A percentile compares a stretch with the other conserved stretches of the same genome.
Evolutionary conservation across 2,888 invertebrate species (phyloP).

Genomic region (Archips xylosteana): DNA sequence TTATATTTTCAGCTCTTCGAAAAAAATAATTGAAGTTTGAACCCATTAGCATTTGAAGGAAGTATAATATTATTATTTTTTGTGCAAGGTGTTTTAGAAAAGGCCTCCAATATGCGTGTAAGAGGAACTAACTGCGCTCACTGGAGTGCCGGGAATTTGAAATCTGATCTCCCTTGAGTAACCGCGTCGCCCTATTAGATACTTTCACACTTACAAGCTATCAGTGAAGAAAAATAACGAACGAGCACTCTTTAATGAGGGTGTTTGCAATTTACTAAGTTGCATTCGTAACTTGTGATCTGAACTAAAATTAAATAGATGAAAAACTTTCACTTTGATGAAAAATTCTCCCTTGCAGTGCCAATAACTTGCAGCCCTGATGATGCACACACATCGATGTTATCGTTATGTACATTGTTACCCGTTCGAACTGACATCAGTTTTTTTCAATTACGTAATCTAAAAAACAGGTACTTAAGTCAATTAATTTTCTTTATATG

Average conservation of each 20-base stretch:
- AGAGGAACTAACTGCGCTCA: constrained; percentile 7
- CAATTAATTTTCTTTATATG: constrained; percentile 14
- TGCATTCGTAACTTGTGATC: not conserved
- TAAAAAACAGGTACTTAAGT: not conserved
- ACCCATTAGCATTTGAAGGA: not conserved
- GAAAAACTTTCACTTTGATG: too few species aligned
- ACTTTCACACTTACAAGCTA: not conserved
- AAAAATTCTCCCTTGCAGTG: constrained; percentile 10
- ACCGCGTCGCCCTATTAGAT: constrained; percentile 7
- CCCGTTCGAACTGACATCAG: too few species aligned
- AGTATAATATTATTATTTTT: not conserved
- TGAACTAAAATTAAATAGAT: too few species aligned
- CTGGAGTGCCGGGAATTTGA: not conserved
- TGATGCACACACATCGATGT: not conserved
- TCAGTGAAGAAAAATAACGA: not conserved
- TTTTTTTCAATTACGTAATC: too few species aligned
- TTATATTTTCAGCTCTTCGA: too few species aligned
- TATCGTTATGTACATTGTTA: not conserved
- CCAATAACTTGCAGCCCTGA: not conserved
- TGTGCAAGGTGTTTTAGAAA: not conserved
- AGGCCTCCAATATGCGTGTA: not conserved
- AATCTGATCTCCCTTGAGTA: constrained; percentile 12
- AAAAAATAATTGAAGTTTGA: too few species aligned
- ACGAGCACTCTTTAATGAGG: not conserved
- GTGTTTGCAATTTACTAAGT: not conserved